Evolutionary conservation across 2,113 vertebrate species (phyloP), one percentile per base, ranked within the genome.

Genomic region (Microcebus ravelobensis): DNA sequence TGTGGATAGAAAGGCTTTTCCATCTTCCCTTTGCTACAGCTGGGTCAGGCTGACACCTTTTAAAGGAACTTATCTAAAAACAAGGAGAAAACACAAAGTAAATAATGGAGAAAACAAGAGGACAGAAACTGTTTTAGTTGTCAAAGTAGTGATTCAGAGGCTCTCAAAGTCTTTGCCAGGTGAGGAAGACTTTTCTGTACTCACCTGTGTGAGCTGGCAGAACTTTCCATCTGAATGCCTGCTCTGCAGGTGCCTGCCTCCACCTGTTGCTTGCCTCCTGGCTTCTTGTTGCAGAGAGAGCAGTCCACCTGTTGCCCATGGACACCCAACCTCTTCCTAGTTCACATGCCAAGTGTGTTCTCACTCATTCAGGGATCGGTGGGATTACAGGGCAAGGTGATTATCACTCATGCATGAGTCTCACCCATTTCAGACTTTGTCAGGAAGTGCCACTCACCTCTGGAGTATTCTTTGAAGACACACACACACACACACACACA

Each of bases 201-300:
- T 52, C 52, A 27, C 71, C 36, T 39, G 34, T n/a, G 50, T 21
- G 8, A 36, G 65, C 67, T 65, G 84, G 52, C 52, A 61, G 81
- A 67, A 13, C 10, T 31, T 45, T 34, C 90, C 48, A 4, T 79
- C 65, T 89, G 87, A 25, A 21, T 27, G 39, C 55, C 52, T 34
- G 2, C 31, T 25, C 79, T 74, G 45, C 93, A 87, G 90, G 84
- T 42, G n/a, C 14, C 45, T 20, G 29, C 15, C 71, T 77, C 89
- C 71, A 55, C 91, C 67, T 96, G 92, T 63, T 15, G 42, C 94
- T 85, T 29, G 31, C 68, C 31, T 93, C 73, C 79, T 68, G 36
- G 29, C 73, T 82, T 94, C 97, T 89, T 18, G 8, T 23, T 63
- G 57, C 57, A 73, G 73, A 80, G 55, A 0, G 45, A 92, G 45